Evolutionary conservation across 2,113 vertebrate genomes (phyloP), one percentile per base, ranked within the genome.

Genomic region (Paedocypris sp.): DNA sequence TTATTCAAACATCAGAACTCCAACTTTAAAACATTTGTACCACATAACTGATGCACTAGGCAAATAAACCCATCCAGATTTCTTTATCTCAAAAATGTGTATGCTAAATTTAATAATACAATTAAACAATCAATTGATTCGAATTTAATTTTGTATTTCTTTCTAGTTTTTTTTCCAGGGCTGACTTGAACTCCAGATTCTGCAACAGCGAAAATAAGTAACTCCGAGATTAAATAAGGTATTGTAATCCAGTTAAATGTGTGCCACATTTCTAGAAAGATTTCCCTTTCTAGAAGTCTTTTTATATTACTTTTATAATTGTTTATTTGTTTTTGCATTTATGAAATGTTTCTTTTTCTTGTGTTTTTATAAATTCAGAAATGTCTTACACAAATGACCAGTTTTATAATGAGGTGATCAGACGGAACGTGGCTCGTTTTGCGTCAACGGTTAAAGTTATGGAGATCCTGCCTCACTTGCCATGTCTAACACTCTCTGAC

Each of bases 401-500:
- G 29, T 75, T 87, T 41, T 84, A 77, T 73, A 67, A 73, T n/a
- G 71, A 72, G 2, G 82, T 80, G 35, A 4, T 87, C 36, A 69
- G 74, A 57, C 33, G 1, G 10, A 81, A 73, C 0, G 71, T 84
- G 82, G 12, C 63, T 4, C 22, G 1, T 3, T 74, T 81, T 6
- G 73, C 70, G 8, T 15, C 5, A 35, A 67, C 0, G 1, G 73
- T 87, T 61, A 83, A 75, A 79, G 72, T 69, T 13, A 78, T 18
- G 49, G 73, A 79, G 7, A 72, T 86, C 8, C 1, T 84, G 0
- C 3, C 60, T 20, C 5, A 82, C 36, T 78, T 87, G 53, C 53
- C 74, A 0, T 86, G 83, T 51, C 53, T 87, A 67, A 84, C 85
- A 2, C 5, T 28, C 23, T 59, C 77, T 5, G 85, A 87, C 77